phyloP scores from a whole-genome alignment of 1,140 invertebrate species.

The Pseudomyrmex gracilis region DNA sequence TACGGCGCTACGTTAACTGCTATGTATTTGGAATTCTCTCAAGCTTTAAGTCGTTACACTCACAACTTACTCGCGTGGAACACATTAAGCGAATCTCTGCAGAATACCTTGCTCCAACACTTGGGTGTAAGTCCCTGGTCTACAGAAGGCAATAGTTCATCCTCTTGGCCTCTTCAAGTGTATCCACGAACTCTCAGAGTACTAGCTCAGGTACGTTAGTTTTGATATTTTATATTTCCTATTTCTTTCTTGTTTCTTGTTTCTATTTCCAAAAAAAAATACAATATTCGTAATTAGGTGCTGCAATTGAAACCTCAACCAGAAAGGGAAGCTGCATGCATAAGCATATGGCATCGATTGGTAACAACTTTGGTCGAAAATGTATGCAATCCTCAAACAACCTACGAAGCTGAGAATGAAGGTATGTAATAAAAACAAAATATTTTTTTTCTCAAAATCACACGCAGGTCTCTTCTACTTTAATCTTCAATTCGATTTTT shows the following conservation, averaged over 20 bases:
- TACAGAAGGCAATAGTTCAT: slow-evolving; percentile 84
- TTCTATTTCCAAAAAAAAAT: no score
- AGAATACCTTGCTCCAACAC: slow-evolving; percentile 91
- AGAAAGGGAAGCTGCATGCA: slow-evolving; percentile 94
- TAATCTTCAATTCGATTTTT: neutral
- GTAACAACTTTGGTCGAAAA: slow-evolving; percentile 94
- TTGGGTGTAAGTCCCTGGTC: slow-evolving; percentile 92
- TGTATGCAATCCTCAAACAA: slow-evolving; percentile 87
- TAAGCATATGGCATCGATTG: slow-evolving; percentile 95
- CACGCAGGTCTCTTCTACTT: neutral
- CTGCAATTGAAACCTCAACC: slow-evolving; percentile 92
- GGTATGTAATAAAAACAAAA: slow-evolving; percentile 81
- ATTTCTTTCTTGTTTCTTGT: no score
- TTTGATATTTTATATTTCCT: slow-evolving; percentile 1
- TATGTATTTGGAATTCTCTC: slow-evolving; percentile 92
- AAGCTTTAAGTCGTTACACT: slow-evolving; percentile 92
- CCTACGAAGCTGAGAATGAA: slow-evolving; percentile 89
- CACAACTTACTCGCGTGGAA: slow-evolving; percentile 93
- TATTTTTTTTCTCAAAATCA: neutral
- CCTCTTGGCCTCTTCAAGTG: slow-evolving; percentile 93
- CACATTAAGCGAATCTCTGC: slow-evolving; percentile 88
- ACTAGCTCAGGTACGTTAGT: slow-evolving; percentile 88
- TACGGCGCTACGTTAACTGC: slow-evolving; percentile 89
- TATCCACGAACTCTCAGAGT: slow-evolving; percentile 94
- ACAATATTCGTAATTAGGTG: slow-evolving; percentile 85